A percentile compares a stretch with the other conserved stretches of the same genome.
Conservation (phyloP, 2,797 vertebrate genomes). For the Ispidina picta region DNA sequence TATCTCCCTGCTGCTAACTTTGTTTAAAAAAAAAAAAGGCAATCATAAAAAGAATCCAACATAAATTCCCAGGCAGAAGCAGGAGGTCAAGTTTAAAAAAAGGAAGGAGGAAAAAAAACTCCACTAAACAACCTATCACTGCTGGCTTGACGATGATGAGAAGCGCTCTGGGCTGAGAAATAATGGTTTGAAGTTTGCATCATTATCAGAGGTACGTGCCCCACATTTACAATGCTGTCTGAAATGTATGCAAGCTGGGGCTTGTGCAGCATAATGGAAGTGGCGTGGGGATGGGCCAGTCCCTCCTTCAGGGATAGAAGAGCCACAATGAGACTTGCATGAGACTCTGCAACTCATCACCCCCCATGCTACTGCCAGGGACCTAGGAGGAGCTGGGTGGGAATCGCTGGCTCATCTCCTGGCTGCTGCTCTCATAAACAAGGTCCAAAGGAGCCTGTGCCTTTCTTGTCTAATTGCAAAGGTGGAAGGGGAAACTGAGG, state of each 20-base stretch:
- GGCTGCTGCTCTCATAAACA: background rate
- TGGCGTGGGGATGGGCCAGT: rapidly evolving
- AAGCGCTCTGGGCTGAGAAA: slow-evolving; percentile 36
- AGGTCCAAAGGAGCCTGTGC: background rate
- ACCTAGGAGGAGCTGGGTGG: background rate
- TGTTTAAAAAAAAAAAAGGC: background rate
- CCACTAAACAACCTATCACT: background rate
- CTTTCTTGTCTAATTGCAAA: background rate
- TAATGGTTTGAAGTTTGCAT: slow-evolving; percentile 42
- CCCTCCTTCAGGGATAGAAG: background rate
- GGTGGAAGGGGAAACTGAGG: background rate
- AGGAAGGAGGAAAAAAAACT: background rate
- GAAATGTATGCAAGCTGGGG: background rate
- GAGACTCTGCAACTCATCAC: background rate
- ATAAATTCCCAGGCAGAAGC: slow-evolving; percentile 23
- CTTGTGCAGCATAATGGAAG: background rate
- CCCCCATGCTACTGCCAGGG: rapidly evolving
- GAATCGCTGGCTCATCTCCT: rapidly evolving
- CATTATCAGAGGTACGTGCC: slow-evolving; percentile 5
- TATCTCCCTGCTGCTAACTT: slow-evolving; percentile 38
- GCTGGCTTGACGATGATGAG: background rate
- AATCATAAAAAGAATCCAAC: background rate
- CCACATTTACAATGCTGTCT: background rate
- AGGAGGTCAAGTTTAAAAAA: slow-evolving; percentile 22
- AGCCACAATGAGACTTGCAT: background rate